A percentile compares a stretch with the other conserved stretches of the same genome.
These are phyloP conservation scores for Mesochorus sp. DNA, from an alignment of 2,888 invertebrate genomes.

Conservation along the genomic window DNA sequence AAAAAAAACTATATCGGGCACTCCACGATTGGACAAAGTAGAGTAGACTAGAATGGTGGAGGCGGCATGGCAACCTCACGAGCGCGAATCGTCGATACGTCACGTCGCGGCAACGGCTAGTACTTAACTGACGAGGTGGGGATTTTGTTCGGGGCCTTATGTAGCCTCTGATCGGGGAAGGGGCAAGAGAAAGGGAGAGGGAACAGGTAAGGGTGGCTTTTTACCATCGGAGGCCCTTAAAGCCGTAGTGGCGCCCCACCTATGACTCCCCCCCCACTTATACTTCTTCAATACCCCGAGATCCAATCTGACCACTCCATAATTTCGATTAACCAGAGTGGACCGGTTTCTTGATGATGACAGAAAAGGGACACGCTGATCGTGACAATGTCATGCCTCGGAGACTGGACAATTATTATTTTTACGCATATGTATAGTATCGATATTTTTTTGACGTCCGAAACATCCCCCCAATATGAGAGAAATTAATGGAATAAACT, in stretches of 20 bases:
- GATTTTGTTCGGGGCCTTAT: constrained; percentile 77
- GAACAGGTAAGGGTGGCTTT: constrained; percentile 49
- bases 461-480: background rate
- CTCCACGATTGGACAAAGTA: constrained; percentile 54
- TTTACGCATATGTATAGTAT: no score
- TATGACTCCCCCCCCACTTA: constrained; percentile 37
- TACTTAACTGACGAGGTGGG: constrained; percentile 77
- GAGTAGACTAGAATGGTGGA: constrained; percentile 64
- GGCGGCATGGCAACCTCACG: constrained; percentile 63
- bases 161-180: constrained; percentile 72
- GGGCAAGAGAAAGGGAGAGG: constrained; percentile 44
- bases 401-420: background rate
- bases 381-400: background rate
- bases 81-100: constrained; percentile 62
- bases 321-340: background rate
- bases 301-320: constrained; percentile 67
- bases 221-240: constrained; percentile 40
- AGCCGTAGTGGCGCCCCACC: constrained; percentile 53
- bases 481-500: constrained; percentile 27
- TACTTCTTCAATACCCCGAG: constrained; percentile 51
- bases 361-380: background rate
- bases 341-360: background rate
- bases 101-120: constrained; percentile 72
- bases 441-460: background rate
- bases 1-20: constrained; percentile 56